A percentile compares a stretch with the other conserved stretches of the same genome.
Conservation (phyloP, 23 tunicate species). For the Ascidia mentula region DNA sequence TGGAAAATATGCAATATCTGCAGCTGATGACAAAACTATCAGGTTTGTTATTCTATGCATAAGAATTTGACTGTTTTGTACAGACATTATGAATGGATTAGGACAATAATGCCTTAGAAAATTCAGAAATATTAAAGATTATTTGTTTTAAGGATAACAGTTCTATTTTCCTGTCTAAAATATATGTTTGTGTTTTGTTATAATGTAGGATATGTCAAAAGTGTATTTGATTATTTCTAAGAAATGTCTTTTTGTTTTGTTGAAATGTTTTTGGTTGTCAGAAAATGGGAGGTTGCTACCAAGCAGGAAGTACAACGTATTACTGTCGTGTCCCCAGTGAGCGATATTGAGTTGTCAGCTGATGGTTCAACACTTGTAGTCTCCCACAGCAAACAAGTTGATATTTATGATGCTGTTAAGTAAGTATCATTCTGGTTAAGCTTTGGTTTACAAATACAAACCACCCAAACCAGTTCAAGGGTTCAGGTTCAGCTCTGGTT, state of each 20-base stretch:
- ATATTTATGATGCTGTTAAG: constrained; percentile 71
- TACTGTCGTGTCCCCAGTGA: constrained; percentile 31
- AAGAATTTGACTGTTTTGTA: not conserved
- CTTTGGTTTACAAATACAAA: too few species aligned
- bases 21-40: constrained; percentile 81
- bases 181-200: too few species aligned
- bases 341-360: constrained; percentile 65
- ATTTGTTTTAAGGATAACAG: too few species aligned
- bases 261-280: constrained; percentile 15
- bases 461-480: too few species aligned
- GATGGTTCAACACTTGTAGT: constrained; percentile 67
- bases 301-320: constrained; percentile 68
- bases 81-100: too few species aligned
- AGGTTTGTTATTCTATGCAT: not conserved
- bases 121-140: too few species aligned
- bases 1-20: constrained; percentile 40
- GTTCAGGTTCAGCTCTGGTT: too few species aligned
- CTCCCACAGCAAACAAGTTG: constrained; percentile 59
- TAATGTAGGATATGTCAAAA: not conserved
- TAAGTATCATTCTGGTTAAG: constrained; percentile 21
- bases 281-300: constrained; percentile 76
- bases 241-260: not conserved
- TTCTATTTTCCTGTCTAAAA: too few species aligned
- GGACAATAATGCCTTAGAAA: too few species aligned
- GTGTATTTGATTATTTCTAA: not conserved